Percentiles rank a stretch among this genome's conserved stretches.
Evolutionary conservation across 2,797 vertebrate species (phyloP).

Genomic region (Odontamblyopus rebecca): DNA sequence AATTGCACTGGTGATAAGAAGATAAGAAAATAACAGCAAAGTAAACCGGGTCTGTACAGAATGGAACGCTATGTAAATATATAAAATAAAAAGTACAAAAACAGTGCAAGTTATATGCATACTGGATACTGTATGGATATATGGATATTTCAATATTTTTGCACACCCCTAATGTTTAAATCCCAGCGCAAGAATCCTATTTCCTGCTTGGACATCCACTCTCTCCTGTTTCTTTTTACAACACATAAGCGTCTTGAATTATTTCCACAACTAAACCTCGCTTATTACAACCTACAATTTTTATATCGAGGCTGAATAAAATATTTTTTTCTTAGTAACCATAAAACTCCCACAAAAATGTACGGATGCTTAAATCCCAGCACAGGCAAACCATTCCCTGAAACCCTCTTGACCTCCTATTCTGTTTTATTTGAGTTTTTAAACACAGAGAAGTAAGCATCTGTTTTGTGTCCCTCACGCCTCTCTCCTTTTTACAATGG

Average conservation of each 20-base stretch:
- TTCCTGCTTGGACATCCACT: too few relatives aligned
- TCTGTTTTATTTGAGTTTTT: constrained; percentile 17
- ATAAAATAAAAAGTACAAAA: too few relatives aligned
- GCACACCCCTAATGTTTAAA: too few relatives aligned
- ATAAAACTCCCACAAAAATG: not conserved
- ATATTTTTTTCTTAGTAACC: not conserved
- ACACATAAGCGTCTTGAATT: not conserved
- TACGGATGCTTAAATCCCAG: not conserved
- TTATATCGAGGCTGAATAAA: not conserved
- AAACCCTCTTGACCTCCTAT: constrained; percentile 1
- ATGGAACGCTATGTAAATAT: too few relatives aligned
- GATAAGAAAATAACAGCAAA: too few relatives aligned
- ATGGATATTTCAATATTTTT: too few relatives aligned
- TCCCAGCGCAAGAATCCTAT: too few relatives aligned
- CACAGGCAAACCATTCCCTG: not conserved
- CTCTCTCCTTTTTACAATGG: constrained; percentile 25
- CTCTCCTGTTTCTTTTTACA: not conserved
- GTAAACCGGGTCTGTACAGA: too few relatives aligned
- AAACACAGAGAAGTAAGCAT: constrained; percentile 18
- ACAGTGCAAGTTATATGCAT: too few relatives aligned
- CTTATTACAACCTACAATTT: not conserved
- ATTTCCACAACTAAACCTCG: not conserved
- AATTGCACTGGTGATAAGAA: too few relatives aligned
- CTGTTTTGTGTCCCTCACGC: constrained; percentile 18
- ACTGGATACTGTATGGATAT: too few relatives aligned